Evolutionary conservation across 2,113 vertebrate genomes (phyloP).

Genomic region (Tautogolabrus adspersus): DNA sequence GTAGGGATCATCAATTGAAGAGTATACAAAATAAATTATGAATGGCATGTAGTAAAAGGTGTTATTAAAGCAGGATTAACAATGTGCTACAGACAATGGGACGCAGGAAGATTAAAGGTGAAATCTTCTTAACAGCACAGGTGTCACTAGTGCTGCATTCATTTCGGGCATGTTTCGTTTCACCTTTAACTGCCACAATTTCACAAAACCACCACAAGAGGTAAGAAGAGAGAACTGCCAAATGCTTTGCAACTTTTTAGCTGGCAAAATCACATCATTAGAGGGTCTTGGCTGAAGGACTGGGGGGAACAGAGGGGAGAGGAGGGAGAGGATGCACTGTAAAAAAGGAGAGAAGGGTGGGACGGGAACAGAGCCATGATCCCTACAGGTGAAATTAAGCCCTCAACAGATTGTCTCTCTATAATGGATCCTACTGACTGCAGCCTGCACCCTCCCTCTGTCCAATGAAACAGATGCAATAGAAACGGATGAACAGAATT

Average conservation of each 20-base stretch:
- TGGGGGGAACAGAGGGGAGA: conserved; percentile 24
- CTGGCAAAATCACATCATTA: conserved; percentile 26
- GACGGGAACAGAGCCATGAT: conserved; percentile 86
- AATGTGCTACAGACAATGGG: conserved; percentile 49
- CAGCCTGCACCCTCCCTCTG: conserved; percentile 87
- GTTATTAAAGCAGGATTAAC: conserved; percentile 58
- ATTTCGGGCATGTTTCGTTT: conserved; percentile 32
- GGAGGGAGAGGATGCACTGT: conserved; percentile 22
- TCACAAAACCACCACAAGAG: conserved; percentile 47
- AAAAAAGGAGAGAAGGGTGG: conserved; percentile 31
- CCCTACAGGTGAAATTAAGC: conserved; percentile 93
- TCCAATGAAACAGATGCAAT: conserved; percentile 92
- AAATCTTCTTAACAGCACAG: conserved; percentile 48
- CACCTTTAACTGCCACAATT: conserved; percentile 63
- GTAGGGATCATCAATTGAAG: conserved; percentile 89
- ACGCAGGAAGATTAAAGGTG: conserved; percentile 69
- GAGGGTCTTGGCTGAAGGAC: conserved; percentile 27
- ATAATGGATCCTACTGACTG: conserved; percentile 72
- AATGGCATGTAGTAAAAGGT: conserved; percentile 53
- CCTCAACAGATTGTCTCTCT: conserved; percentile 69
- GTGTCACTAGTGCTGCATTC: conserved; percentile 28
- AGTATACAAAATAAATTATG: conserved; percentile 22
- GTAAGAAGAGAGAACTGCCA: conserved; percentile 10
- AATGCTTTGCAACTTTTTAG: conserved; percentile 40
- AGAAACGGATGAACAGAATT: conserved; percentile 99